Percentiles rank a stretch among this genome's conserved stretches.
These are phyloP conservation scores for Alsophila aescularia DNA, from an alignment of 2,888 invertebrate species.

Conservation along the genomic window DNA sequence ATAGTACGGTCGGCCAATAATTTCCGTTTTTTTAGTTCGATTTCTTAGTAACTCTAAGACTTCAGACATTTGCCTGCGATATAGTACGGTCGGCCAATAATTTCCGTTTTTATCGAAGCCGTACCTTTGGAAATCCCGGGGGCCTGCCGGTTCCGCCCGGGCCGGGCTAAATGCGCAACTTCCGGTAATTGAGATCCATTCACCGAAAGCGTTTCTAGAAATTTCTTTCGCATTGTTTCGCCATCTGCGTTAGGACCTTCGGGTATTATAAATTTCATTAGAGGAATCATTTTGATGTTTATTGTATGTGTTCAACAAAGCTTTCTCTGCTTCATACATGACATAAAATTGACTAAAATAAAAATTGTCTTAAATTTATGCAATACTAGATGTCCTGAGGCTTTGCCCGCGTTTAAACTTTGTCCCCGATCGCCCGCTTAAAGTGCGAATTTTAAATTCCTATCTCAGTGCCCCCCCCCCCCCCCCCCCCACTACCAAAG, in stretches of 20 bases:
- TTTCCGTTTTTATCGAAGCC: slow-evolving; percentile 33
- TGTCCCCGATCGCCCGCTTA: no score
- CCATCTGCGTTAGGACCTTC: slow-evolving; percentile 31
- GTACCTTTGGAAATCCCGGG: slow-evolving; percentile 47
- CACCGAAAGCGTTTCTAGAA: slow-evolving; percentile 47
- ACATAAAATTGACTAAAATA: no score
- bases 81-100: slow-evolving; percentile 30
- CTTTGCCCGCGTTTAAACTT: no score
- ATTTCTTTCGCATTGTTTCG: slow-evolving; percentile 46
- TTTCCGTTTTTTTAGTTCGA: slow-evolving; percentile 21
- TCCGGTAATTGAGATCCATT: slow-evolving; percentile 56
- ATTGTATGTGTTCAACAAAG: slow-evolving; percentile 6
- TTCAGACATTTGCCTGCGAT: slow-evolving; percentile 24
- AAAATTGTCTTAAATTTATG: no score
- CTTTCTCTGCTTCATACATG: no score
- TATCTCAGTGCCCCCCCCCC: no score
- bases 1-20: slow-evolving; percentile 30
- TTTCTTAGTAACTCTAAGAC: slow-evolving; percentile 27
- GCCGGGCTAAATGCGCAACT: slow-evolving; percentile 49
- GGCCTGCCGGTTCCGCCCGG: slow-evolving; percentile 42
- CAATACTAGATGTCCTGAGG: no score
- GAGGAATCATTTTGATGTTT: slow-evolving; percentile 15
- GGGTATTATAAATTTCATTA: slow-evolving; percentile 30
- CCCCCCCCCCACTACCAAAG: no score
- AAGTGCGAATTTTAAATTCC: no score